Evolutionary conservation across 2,888 invertebrate species (phyloP).

Genomic region (Drosophila neotestacea): DNA sequence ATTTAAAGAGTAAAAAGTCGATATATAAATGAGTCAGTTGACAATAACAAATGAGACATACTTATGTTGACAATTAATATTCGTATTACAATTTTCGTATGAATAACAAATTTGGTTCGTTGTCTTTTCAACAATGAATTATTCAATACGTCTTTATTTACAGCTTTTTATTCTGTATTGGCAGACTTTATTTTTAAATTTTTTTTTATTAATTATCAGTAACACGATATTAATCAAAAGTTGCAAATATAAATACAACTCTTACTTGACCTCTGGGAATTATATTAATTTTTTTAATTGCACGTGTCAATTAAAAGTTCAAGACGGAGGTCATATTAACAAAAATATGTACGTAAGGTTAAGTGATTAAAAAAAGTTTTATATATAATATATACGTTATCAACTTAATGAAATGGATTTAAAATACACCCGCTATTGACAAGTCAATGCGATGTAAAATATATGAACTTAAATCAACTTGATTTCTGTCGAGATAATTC

Average conservation of each 20-base stretch:
- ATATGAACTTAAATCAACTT: background rate
- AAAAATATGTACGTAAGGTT: background rate
- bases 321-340: slow-evolving; percentile 9
- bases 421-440: background rate
- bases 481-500: background rate
- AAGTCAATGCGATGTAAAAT: background rate
- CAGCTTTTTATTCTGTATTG: background rate
- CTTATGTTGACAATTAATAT: slow-evolving; percentile 19
- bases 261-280: slow-evolving; percentile 1
- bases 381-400: background rate
- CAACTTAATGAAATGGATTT: background rate
- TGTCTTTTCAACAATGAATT: slow-evolving; percentile 22
- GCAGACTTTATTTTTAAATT: slow-evolving; percentile 1
- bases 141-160: slow-evolving; percentile 9
- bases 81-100: background rate
- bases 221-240: slow-evolving; percentile 7
- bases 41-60: background rate
- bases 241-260: background rate
- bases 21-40: slow-evolving; percentile 15
- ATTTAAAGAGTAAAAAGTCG: slow-evolving; percentile 1
- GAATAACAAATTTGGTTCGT: slow-evolving; percentile 13
- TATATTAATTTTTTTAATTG: background rate
- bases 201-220: slow-evolving; percentile 13
- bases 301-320: slow-evolving; percentile 24
- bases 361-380: background rate